phyloP scores from a whole-genome alignment of 2,113 vertebrate species.

The Tragelaphus strepsiceros region DNA sequence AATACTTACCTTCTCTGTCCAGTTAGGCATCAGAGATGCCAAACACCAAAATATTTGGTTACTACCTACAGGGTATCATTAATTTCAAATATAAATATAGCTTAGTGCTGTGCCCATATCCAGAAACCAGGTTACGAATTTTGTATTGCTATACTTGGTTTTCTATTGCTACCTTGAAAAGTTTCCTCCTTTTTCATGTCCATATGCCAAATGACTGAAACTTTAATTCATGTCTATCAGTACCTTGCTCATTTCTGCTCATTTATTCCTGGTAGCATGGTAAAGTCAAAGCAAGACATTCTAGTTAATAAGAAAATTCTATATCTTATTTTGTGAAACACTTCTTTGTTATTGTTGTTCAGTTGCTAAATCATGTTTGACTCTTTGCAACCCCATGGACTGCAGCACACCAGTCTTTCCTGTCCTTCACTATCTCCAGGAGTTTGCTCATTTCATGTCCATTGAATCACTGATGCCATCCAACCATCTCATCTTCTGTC shows the following conservation, averaged over 20 bases:
- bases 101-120: background rate
- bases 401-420: background rate
- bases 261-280: background rate
- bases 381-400: background rate
- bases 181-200: background rate
- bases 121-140: background rate
- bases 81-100: background rate
- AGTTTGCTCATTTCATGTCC: background rate
- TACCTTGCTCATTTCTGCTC: background rate
- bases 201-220: background rate
- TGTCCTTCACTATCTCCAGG: background rate
- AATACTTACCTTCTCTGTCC: background rate
- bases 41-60: background rate
- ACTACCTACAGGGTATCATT: background rate
- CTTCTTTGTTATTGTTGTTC: background rate
- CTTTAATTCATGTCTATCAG: background rate
- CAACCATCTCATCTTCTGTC: background rate
- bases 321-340: background rate
- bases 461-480: background rate
- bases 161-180: background rate
- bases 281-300: background rate
- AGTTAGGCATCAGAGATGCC: background rate
- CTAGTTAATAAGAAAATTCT: background rate
- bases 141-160: background rate
- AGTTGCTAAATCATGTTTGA: background rate